Conservation (phyloP, 2,797 vertebrate species). For the Silurus aristotelis region DNA sequence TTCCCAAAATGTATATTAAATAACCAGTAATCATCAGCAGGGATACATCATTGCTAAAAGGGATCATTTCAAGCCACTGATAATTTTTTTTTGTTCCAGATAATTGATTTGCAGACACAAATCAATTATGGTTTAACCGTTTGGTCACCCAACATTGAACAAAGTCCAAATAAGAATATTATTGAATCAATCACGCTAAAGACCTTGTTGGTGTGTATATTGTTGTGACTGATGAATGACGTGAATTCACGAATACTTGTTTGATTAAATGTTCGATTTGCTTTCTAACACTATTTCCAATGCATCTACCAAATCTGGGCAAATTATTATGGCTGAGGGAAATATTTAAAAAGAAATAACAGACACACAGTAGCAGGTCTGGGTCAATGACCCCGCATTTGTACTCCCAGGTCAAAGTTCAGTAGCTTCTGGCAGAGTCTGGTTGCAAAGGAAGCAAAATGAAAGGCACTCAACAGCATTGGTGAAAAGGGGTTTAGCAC, state of each 20-base stretch:
- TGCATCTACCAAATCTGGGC: neutral
- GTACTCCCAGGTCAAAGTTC: slow-evolving; percentile 22
- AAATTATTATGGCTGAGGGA: neutral
- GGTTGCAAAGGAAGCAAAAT: slow-evolving; percentile 28
- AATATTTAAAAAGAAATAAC: neutral
- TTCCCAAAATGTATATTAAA: neutral
- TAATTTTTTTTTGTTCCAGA: neutral
- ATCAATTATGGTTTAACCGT: slow-evolving; percentile 10
- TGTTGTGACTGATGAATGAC: neutral
- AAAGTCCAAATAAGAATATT: neutral
- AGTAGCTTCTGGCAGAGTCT: neutral
- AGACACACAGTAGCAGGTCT: neutral
- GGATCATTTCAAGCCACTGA: neutral
- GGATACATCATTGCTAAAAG: neutral
- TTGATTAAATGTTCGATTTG: neutral
- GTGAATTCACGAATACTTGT: neutral
- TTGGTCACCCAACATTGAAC: neutral
- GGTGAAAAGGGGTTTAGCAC: neutral
- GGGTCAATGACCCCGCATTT: slow-evolving; percentile 2
- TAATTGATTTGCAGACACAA: slow-evolving; percentile 21
- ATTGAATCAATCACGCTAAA: neutral
- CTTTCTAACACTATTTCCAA: neutral
- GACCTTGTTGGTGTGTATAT: neutral
- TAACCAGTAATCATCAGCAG: neutral
- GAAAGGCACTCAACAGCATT: neutral